Percentiles rank a stretch among this genome's conserved stretches.
Evolutionary conservation across 2,888 invertebrate genomes (phyloP).

Genomic region (Acleris sparsana): DNA sequence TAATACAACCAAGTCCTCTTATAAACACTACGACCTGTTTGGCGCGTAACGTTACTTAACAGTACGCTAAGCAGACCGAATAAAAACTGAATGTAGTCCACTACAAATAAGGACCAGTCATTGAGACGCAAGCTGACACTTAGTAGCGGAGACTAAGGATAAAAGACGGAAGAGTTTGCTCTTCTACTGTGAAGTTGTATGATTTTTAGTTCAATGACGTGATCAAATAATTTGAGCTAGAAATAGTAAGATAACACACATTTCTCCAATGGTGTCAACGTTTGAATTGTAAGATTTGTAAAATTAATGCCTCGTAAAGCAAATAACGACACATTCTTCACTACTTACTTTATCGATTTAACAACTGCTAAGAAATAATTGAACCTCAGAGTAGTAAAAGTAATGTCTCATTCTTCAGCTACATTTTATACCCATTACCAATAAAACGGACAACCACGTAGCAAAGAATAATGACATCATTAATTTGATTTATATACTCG

Average conservation of each 20-base stretch:
- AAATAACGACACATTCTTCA: no score
- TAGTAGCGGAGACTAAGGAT: not conserved
- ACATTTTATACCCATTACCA: conserved; percentile 11
- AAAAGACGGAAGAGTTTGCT: not conserved
- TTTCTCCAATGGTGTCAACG: no score
- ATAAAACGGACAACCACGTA: conserved; percentile 8
- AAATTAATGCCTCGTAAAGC: no score
- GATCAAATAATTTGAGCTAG: no score
- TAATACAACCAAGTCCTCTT: conserved; percentile 7
- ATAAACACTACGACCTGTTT: conserved; percentile 44
- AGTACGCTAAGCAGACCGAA: conserved; percentile 37
- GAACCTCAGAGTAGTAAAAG: no score
- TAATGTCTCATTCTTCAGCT: not conserved
- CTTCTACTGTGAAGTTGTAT: not conserved
- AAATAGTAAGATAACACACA: no score
- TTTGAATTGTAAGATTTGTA: no score
- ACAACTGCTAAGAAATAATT: no score
- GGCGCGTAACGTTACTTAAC: conserved; percentile 59
- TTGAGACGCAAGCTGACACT: conserved; percentile 4
- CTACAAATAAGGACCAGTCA: conserved; percentile 24
- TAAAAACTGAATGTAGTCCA: conserved; percentile 45
- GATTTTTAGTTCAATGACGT: no score
- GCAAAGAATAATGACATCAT: conserved; percentile 18
- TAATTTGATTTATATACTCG: conserved; percentile 21
- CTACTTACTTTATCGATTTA: no score